Conservation (phyloP, 1,140 invertebrate species). For the Vanessa tameamea region DNA sequence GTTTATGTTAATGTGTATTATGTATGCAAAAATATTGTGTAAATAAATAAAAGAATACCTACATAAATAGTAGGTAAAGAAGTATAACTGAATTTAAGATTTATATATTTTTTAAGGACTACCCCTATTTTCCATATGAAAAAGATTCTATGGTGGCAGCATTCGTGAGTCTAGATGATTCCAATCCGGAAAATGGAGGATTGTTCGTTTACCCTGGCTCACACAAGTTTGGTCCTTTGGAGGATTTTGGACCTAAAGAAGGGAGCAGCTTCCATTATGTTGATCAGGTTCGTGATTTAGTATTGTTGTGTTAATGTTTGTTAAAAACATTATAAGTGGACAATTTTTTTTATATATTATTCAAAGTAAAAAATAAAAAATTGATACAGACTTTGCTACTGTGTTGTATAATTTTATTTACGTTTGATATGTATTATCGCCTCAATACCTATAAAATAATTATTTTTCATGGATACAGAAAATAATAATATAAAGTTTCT, state of each 20-base stretch:
- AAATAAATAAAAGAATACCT: neutral
- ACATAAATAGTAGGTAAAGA: no score
- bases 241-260: constrained; percentile 77
- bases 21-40: neutral
- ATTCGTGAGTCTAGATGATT: constrained; percentile 83
- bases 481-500: no score
- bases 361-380: no score
- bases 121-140: constrained; percentile 84
- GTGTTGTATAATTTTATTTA: no score
- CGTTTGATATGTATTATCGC: no score
- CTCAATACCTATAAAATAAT: no score
- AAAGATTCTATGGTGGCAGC: constrained; percentile 84
- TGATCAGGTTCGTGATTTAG: constrained; percentile 69
- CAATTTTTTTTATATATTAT: no score
- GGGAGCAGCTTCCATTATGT: constrained; percentile 80
- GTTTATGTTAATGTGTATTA: neutral
- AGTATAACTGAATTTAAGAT: no score
- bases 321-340: no score
- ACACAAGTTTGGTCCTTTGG: constrained; percentile 82
- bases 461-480: no score
- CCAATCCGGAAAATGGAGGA: constrained; percentile 83
- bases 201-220: constrained; percentile 84
- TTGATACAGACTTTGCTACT: no score
- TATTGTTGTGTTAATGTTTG: neutral
- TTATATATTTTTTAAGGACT: constrained; percentile 73